Evolutionary conservation across 2,113 vertebrate genomes (phyloP), one percentile per base, ranked within the genome.

Genomic region (Tetrax tetrax): DNA sequence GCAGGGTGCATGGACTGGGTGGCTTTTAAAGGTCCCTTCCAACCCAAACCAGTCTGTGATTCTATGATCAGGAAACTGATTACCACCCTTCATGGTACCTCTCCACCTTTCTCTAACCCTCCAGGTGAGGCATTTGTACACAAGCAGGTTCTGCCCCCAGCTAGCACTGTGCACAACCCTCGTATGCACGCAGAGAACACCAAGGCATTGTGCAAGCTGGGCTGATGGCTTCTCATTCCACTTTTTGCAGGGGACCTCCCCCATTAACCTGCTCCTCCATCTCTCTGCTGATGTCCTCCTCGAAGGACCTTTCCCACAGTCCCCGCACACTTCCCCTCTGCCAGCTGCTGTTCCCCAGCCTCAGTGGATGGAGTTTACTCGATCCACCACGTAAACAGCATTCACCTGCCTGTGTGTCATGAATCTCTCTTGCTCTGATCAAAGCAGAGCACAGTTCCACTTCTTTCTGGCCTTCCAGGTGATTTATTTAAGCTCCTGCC

Each of bases 381-480:
- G 1, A 47, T 15, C 38, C 1, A 0, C 33, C 1, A 3, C 4
- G 54, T 6, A 68, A 87, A 56, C 1, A 68, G 19, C 13, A 6
- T 41, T 68, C 2, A 0, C 63, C 23, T 6, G 1, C 47, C 65
- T 16, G 1, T 2, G 1, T 24, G 14, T 20, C 14, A 14, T 37
- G 38, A 33, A 72, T 31, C 33, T 41, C 61, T 65, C 53, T 29
- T 14, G 16, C 28, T 41, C 20, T 1, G 1, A 48, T 54, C 23
- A 22, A 35, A 54, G 71, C 60, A 80, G 33, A 57, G 37, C 64
- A 53, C 38, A 11, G 21, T 23, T 56, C 57, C 13, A 2, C 31
- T 50, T 37, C 53, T 38, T 59, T 13, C 47, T 12, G 1, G 43
- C 31, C 48, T 38, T 33, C 51, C 29, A 29, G 50, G 29, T 70